Evolutionary conservation across 2,888 invertebrate genomes (phyloP), one percentile per base, ranked within the genome.

Genomic region (Muscina levida): DNA sequence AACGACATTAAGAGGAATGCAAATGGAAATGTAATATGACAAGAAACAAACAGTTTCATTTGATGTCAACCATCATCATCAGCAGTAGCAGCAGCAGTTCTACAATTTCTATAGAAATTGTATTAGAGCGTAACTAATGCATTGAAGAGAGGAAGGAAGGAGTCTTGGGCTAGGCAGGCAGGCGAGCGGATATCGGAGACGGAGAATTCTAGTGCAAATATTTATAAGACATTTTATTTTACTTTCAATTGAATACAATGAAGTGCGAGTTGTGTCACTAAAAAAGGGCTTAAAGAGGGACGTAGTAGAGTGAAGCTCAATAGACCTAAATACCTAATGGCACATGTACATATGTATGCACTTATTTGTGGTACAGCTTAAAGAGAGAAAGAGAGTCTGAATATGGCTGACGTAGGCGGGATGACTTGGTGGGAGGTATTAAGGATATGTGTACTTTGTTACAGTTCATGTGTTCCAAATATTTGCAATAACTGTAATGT

Each of bases 61-160:
- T 26, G 26, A n/a, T 59, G 48, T 68, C 44, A 13, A 4, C 37
- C 56, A 19, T 65, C 53, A 65, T 24, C n/a, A n/a, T n/a, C n/a
- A n/a, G n/a, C n/a, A n/a, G n/a, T n/a, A n/a, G n/a, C n/a, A n/a
- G n/a, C n/a, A n/a, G n/a, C n/a, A n/a, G n/a, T n/a, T n/a, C n/a
- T 19, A 1, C 15, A n/a, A n/a, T n/a, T n/a, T n/a, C 48, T 8
- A 19, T 19, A 39, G 39, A 72, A 72, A 67, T 77, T 42, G 66
- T 57, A 73, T 70, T 70, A 57, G 48, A 70, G 65, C 65, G 73
- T 53, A 71, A 65, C 66, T 24, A 62, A 59, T 48, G 46, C 11
- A 46, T 31, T 13, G 31, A 56, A 22, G n/a, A n/a, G n/a, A n/a
- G n/a, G n/a, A n/a, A n/a, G n/a, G n/a, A n/a, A n/a, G n/a, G n/a